These are phyloP conservation scores for Drosophila malerkotliana DNA, from an alignment of 1,140 invertebrate species.

Conservation along the genomic window DNA sequence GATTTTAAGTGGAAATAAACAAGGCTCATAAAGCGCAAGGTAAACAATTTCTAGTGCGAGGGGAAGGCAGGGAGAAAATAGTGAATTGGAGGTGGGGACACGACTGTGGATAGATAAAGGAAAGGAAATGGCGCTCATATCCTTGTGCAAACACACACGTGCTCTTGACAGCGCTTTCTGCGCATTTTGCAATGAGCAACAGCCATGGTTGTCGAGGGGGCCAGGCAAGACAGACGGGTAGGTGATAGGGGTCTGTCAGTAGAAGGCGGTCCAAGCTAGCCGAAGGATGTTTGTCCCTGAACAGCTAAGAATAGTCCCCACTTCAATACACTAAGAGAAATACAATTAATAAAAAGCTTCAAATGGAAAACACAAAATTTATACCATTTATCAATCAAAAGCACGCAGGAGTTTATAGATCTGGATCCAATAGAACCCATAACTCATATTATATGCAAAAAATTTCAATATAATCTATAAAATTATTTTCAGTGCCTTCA, in stretches of 20 bases:
- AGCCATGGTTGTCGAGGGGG: constrained; percentile 8
- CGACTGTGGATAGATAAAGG: constrained; percentile 48
- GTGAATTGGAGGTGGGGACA: not conserved
- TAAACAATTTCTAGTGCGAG: constrained; percentile 66
- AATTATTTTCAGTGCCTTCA: constrained; percentile 3
- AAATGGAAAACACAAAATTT: not conserved
- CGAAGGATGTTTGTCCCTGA: constrained; percentile 65
- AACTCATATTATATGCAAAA: too few species aligned
- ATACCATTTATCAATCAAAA: not conserved
- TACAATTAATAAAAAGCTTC: not conserved
- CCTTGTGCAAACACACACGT: constrained; percentile 81
- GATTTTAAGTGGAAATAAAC: constrained; percentile 68
- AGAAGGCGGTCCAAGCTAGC: constrained; percentile 24
- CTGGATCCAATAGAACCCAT: too few species aligned
- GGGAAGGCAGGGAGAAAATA: constrained; percentile 2
- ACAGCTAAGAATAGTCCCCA: constrained; percentile 23
- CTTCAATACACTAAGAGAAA: constrained; percentile 1
- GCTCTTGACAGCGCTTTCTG: constrained; percentile 78
- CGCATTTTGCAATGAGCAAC: constrained; percentile 70
- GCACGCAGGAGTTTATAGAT: too few species aligned
- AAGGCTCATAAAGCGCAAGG: constrained; percentile 67
- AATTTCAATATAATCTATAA: too few species aligned
- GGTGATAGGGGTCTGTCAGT: not conserved
- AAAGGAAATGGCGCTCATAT: constrained; percentile 69
- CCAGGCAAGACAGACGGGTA: not conserved